Percentiles rank a stretch among this genome's conserved stretches.
phyloP scores from a whole-genome alignment of 2,797 vertebrate species.

The Diglossa cyanea region DNA sequence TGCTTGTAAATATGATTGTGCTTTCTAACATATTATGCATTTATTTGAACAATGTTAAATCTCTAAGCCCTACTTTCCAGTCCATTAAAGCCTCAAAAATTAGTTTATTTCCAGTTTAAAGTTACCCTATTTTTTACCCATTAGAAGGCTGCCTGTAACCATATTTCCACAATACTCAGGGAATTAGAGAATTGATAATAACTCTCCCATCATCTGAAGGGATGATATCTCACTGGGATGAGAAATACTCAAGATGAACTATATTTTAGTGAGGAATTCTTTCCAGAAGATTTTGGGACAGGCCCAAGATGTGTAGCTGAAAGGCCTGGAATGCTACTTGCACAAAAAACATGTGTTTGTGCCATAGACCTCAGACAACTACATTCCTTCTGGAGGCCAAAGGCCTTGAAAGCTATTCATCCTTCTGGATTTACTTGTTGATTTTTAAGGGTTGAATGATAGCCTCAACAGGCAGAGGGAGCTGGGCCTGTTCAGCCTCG shows the following conservation, averaged over 20 bases:
- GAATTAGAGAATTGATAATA: slow-evolving; percentile 52
- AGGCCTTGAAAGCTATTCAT: not conserved
- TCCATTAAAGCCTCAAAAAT: slow-evolving; percentile 59
- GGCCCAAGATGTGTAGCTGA: slow-evolving; percentile 26
- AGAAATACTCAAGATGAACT: slow-evolving; percentile 30
- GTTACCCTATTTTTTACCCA: slow-evolving; percentile 29
- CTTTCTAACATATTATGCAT: slow-evolving; percentile 31
- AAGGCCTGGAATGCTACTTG: slow-evolving; percentile 60
- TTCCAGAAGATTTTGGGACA: slow-evolving; percentile 51
- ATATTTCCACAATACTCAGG: slow-evolving; percentile 48
- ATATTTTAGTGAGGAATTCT: slow-evolving; percentile 21
- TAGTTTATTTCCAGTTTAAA: slow-evolving; percentile 64
- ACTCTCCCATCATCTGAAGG: slow-evolving; percentile 6
- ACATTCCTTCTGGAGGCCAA: slow-evolving; percentile 22
- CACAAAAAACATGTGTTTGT: slow-evolving; percentile 25
- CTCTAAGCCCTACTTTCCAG: slow-evolving; percentile 58
- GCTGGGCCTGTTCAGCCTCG: not conserved
- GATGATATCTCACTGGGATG: not conserved
- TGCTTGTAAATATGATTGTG: slow-evolving; percentile 52
- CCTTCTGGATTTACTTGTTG: not conserved
- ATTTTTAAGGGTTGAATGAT: not conserved
- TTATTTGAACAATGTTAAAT: slow-evolving; percentile 39
- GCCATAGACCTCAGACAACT: slow-evolving; percentile 5
- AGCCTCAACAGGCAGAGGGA: not conserved
- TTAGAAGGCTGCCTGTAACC: slow-evolving; percentile 36